Evolutionary conservation across 2,888 invertebrate genomes (phyloP).

Genomic region (Acronicta alni): DNA sequence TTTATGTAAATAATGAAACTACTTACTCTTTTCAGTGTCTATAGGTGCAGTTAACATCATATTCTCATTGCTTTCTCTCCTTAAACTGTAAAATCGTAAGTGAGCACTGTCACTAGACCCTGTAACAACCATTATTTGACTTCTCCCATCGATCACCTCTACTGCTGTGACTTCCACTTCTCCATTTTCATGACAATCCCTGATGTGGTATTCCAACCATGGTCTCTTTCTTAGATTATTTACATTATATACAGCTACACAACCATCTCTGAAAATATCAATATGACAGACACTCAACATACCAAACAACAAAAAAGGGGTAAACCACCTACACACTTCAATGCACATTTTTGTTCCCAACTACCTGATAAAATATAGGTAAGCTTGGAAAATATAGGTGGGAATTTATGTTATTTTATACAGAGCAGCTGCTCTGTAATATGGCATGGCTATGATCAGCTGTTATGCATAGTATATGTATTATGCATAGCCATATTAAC

Average conservation of each 20-base stretch:
- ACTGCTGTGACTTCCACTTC: slow-evolving; percentile 78
- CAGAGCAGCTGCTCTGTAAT: too few species aligned
- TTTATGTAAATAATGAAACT: neutral
- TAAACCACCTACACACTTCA: too few species aligned
- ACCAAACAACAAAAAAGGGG: too few species aligned
- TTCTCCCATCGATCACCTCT: slow-evolving; percentile 65
- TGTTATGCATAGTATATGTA: too few species aligned
- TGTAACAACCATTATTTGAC: slow-evolving; percentile 63
- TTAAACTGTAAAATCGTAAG: slow-evolving; percentile 58
- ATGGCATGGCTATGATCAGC: too few species aligned
- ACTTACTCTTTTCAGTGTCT: slow-evolving; percentile 41
- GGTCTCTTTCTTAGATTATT: slow-evolving; percentile 65
- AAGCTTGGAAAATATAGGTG: too few species aligned
- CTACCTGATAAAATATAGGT: too few species aligned
- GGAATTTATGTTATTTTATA: too few species aligned
- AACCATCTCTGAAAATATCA: slow-evolving; percentile 78
- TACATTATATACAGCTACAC: slow-evolving; percentile 68
- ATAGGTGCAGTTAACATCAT: slow-evolving; percentile 5
- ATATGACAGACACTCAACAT: too few species aligned
- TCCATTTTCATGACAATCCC: slow-evolving; percentile 76
- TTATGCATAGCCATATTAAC: too few species aligned
- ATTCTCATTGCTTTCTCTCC: slow-evolving; percentile 23
- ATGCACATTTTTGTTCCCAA: too few species aligned
- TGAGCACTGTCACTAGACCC: slow-evolving; percentile 66
- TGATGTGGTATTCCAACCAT: slow-evolving; percentile 65